Base-by-base conservation (phyloP, 2,113 vertebrate genomes). In the Mystacornis crossleyi region DNA sequence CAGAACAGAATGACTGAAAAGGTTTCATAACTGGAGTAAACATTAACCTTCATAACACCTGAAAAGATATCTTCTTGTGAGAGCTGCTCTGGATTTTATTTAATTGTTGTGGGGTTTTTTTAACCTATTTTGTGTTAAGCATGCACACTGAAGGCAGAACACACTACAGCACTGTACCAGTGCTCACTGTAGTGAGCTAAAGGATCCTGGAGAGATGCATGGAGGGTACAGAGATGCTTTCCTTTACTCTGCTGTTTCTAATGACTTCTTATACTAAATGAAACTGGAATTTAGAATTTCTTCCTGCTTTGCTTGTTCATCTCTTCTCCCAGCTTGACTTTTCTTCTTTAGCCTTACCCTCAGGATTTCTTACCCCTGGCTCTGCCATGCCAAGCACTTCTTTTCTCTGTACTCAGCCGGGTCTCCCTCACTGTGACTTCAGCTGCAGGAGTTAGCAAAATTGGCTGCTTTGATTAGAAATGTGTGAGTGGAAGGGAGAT, bases 381-480 rank as follows among this genome's bases (percentile, higher is more conserved):
- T 93, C 82, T 81, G 21, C 62, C 79, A 78, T 77, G 93, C 75
- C 69, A 65, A 84, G 38, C 40, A 73, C 77, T 82, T 55, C 21
- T 73, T 91, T 88, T 82, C 83, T 93, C 72, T 90, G 51, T 89
- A 82, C 92, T 97, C 95, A 89, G 89, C 60, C 55, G 0, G 75
- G 58, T 91, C 95, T 90, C 77, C 53, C 74, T 92, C 70, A 25
- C 95, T 87, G 61, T 86, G 83, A 95, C 92, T 96, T 86, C 75
- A 83, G 81, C 81, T 53, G 64, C 55, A 95, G 86, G 82, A 31
- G 12, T 87, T 88, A 62, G 47, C 70, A 71, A 96, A 97, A 98
- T 92, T 91, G 93, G 92, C 84, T 83, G 92, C 96, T 97, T 96
- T 97, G 95, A 97, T 96, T 96, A 98, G 94, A 92, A 93, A 95